A percentile compares a stretch with the other conserved stretches of the same genome.
These are phyloP conservation scores for Hydrolagus affinis DNA, from an alignment of 2,113 vertebrate species.

Conservation along the genomic window DNA sequence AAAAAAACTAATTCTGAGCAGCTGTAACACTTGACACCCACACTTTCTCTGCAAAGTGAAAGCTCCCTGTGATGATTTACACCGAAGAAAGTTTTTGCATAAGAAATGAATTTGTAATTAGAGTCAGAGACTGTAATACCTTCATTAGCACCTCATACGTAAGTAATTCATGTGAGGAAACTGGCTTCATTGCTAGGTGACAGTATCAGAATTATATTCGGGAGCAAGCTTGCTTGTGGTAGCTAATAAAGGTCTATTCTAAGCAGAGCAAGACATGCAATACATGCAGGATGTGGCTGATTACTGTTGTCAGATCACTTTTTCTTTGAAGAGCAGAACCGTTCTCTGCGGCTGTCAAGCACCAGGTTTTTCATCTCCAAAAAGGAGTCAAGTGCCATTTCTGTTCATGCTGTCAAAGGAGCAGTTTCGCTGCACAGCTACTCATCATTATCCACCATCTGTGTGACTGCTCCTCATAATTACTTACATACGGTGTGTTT, in stretches of 20 bases:
- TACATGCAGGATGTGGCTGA: constrained; percentile 40
- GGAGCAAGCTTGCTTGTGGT: constrained; percentile 26
- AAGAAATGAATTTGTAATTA: constrained; percentile 25
- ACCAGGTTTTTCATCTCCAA: constrained; percentile 43
- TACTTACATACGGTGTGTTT: constrained; percentile 48
- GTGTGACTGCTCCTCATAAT: constrained; percentile 52
- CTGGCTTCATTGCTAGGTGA: constrained; percentile 21
- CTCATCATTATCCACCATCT: constrained; percentile 56
- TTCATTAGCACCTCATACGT: constrained; percentile 25
- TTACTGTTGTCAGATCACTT: constrained; percentile 41
- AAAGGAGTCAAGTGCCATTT: constrained; percentile 50
- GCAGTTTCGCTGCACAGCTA: constrained; percentile 49
- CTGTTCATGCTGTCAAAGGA: constrained; percentile 51
- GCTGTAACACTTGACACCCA: constrained; percentile 28
- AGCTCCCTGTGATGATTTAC: constrained; percentile 20
- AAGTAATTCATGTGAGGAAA: constrained; percentile 27
- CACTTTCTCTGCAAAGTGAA: constrained; percentile 16
- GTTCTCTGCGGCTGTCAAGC: constrained; percentile 40
- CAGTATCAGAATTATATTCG: constrained; percentile 31
- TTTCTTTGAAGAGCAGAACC: constrained; percentile 41
- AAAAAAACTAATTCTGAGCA: constrained; percentile 23
- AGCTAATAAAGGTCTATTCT: constrained; percentile 37
- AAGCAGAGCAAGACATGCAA: background rate
- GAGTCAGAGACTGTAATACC: constrained; percentile 26
- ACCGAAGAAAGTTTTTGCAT: constrained; percentile 6